Evolutionary conservation across 2,888 invertebrate species (phyloP), one percentile per base, ranked within the genome.

Genomic region (Noctua pronuba): DNA sequence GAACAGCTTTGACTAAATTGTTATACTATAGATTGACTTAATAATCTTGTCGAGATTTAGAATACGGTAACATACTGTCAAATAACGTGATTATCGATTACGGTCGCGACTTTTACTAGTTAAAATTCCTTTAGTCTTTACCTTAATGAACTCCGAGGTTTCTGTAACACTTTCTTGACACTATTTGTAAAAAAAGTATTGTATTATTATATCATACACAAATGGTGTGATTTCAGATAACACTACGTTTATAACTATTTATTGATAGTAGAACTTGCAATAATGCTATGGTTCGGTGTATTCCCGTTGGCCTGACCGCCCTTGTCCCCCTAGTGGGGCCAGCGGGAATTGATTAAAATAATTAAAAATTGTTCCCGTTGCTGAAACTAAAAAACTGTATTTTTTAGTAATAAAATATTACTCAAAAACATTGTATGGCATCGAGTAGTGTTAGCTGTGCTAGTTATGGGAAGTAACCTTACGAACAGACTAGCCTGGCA

Each of bases 211-310:
- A 62, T 35, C 62, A 62, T 62, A 60, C 6, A 62, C 7, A 35
- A 35, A 35, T n/a, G 16, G 21, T 38, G n/a, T 62, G 35, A 60
- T 62, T 35, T 62, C 11, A 46, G 35, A n/a, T 38, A n/a, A 46
- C 72, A 46, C 65, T 68, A 69, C 18, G 38, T 73, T 67, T 73
- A 49, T 44, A 64, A 64, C 18, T 31, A 65, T 69, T 35, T 35
- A 35, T n/a, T 31, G 21, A 46, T 24, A 21, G 21, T 35, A 69
- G 31, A 31, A 31, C 31, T 68, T 68, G 35, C 18, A n/a, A 24
- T 18, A 52, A 35, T 31, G 31, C 16, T 35, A 2, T 49, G 31
- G 24, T 41, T 41, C 10, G 7, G 38, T 38, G 7, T 38, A 38
- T 38, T 38, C 7, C 7, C 38, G 7, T 38, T 38, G 38, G 38